These are phyloP conservation scores for Arctocebus calabarensis DNA, from an alignment of 2,797 vertebrate species.

Conservation along the genomic window DNA sequence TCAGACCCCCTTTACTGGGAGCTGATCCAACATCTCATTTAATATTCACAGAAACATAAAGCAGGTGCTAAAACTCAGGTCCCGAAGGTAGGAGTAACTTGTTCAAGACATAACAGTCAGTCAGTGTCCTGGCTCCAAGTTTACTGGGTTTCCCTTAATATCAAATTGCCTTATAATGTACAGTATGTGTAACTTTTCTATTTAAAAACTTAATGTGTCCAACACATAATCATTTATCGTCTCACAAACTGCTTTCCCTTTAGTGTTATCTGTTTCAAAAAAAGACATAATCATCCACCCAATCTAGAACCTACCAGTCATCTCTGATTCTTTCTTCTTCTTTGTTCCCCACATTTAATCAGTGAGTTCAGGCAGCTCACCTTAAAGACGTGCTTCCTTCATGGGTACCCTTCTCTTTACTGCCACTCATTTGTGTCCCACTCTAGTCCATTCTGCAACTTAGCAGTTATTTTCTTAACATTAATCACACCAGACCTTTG, in stretches of 20 bases:
- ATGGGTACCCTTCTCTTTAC: neutral
- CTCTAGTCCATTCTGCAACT: neutral
- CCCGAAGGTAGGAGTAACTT: neutral
- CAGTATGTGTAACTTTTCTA: neutral
- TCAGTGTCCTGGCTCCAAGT: neutral
- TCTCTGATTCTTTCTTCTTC: neutral
- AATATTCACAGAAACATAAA: neutral
- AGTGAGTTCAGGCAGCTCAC: neutral
- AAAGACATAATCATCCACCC: neutral
- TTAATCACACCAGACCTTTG: neutral
- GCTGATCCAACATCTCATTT: neutral
- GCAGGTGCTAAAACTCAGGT: neutral
- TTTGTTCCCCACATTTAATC: neutral
- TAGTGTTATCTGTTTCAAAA: neutral
- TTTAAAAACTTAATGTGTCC: slow-evolving; percentile 1
- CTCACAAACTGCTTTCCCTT: neutral
- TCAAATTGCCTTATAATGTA: neutral
- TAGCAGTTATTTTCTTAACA: slow-evolving; percentile 28
- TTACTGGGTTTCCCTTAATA: neutral
- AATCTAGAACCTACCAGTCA: neutral
- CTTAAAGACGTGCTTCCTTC: neutral
- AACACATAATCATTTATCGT: neutral
- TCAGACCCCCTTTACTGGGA: neutral
- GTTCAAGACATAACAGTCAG: neutral
- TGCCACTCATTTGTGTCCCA: neutral